Evolutionary conservation across 2,113 vertebrate species (phyloP).

Genomic region (Benitochromis conjunctus): DNA sequence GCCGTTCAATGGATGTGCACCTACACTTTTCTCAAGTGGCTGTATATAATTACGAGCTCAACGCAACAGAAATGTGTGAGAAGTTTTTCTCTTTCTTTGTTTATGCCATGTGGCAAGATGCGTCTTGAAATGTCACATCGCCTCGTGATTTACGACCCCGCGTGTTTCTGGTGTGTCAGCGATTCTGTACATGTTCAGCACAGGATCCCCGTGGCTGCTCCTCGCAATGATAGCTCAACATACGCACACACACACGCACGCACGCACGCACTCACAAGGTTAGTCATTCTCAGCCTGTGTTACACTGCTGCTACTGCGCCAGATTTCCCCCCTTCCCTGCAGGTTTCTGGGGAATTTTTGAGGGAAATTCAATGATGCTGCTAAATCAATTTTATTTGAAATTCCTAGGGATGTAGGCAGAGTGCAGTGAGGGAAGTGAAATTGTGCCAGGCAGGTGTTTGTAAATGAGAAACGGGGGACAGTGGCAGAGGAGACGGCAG

Average conservation of each 20-base stretch:
- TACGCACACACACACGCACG: not conserved
- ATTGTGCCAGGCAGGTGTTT: conserved; percentile 70
- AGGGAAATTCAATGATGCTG: conserved; percentile 82
- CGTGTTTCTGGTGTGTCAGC: conserved; percentile 68
- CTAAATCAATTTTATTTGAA: conserved; percentile 84
- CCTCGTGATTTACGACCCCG: conserved; percentile 59
- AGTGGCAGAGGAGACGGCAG: conserved; percentile 61
- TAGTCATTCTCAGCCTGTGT: conserved; percentile 17
- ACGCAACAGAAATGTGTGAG: conserved; percentile 34
- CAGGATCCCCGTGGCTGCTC: conserved; percentile 37
- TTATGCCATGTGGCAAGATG: conserved; percentile 59
- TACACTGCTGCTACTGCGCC: conserved; percentile 1
- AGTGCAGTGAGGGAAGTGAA: conserved; percentile 60
- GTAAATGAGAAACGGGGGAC: conserved; percentile 87
- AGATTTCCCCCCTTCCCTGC: conserved; percentile 27
- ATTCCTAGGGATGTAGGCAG: conserved; percentile 83
- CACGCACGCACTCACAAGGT: not conserved
- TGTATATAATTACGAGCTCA: conserved; percentile 66
- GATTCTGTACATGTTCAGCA: conserved; percentile 54
- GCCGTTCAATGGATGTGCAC: conserved; percentile 35
- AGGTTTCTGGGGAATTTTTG: conserved; percentile 79
- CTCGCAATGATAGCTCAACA: not conserved
- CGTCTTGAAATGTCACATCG: conserved; percentile 62
- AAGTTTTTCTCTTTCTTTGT: conserved; percentile 34
- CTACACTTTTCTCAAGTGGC: conserved; percentile 32